Percentiles rank a stretch among this genome's conserved stretches.
These are phyloP conservation scores for Cheilinus undulatus DNA, from an alignment of 2,113 vertebrate species.

Conservation along the genomic window DNA sequence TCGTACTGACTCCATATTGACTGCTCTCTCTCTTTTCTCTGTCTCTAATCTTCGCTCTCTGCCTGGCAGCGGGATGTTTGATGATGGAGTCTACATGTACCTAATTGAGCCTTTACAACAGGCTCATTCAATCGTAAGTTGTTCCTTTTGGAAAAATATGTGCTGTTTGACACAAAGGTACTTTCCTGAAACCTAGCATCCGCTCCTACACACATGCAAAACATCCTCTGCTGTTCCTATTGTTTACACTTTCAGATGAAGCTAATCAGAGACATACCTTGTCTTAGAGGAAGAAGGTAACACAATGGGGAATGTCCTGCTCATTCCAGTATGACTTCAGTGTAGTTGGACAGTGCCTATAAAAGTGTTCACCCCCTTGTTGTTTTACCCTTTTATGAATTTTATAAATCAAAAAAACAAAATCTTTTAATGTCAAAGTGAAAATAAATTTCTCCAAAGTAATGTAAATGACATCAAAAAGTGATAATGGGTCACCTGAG, in stretches of 20 bases:
- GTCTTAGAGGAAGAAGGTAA: no score
- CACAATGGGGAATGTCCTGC: no score
- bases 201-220: background rate
- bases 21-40: constrained; percentile 57
- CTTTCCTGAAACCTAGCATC: background rate
- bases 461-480: no score
- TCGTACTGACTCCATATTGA: constrained; percentile 60
- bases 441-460: no score
- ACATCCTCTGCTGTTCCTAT: background rate
- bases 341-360: no score
- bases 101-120: constrained; percentile 91
- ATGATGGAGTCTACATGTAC: constrained; percentile 89
- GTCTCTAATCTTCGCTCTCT: constrained; percentile 54
- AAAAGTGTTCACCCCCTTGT: no score
- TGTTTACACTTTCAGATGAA: background rate
- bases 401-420: no score
- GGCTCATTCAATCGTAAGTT: constrained; percentile 90
- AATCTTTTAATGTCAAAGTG: no score
- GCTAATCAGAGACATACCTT: no score
- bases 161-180: constrained; percentile 9
- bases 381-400: no score
- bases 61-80: constrained; percentile 93
- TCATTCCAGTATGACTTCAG: no score
- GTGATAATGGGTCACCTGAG: no score
- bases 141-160: constrained; percentile 28